Percentiles rank a stretch among this genome's conserved stretches.
Conservation (phyloP, 2,797 vertebrate species). For the Cyclopterus lumpus region DNA sequence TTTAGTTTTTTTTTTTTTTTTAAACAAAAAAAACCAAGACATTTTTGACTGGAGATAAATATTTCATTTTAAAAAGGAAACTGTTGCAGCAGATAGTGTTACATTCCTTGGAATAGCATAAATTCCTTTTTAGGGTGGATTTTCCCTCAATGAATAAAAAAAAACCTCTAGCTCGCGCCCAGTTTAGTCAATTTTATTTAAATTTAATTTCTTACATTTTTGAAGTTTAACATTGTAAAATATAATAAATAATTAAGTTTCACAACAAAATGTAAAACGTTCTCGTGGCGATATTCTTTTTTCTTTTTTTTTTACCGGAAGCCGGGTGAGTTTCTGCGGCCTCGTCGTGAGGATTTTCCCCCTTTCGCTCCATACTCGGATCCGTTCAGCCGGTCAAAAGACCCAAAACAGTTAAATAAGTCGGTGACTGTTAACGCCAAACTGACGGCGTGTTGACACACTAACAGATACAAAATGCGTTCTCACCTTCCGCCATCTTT, state of each 20-base stretch:
- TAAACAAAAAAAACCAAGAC: no score
- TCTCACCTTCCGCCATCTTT: constrained; percentile 88
- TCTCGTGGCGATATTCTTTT: rapidly evolving
- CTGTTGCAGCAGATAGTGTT: background rate
- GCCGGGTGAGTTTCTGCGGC: constrained; percentile 53
- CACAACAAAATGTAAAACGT: rapidly evolving
- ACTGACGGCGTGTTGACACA: background rate
- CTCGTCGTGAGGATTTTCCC: constrained; percentile 58
- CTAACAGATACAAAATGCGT: no score
- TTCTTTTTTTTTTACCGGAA: background rate
- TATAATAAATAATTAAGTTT: rapidly evolving
- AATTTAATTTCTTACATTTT: no score
- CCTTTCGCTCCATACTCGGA: no score
- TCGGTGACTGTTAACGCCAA: background rate
- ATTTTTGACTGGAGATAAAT: background rate
- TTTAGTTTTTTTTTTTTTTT: background rate
- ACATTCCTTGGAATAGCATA: no score
- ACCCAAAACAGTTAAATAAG: background rate
- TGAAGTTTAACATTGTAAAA: no score
- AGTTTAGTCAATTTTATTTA: background rate
- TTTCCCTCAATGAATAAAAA: background rate
- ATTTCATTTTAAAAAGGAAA: background rate
- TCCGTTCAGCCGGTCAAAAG: no score
- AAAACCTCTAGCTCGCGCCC: background rate
- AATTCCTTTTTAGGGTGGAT: constrained; percentile 43